Evolutionary conservation across 1,140 invertebrate species (phyloP), one percentile per base, ranked within the genome.

Genomic region (Trissolcus basalis): DNA sequence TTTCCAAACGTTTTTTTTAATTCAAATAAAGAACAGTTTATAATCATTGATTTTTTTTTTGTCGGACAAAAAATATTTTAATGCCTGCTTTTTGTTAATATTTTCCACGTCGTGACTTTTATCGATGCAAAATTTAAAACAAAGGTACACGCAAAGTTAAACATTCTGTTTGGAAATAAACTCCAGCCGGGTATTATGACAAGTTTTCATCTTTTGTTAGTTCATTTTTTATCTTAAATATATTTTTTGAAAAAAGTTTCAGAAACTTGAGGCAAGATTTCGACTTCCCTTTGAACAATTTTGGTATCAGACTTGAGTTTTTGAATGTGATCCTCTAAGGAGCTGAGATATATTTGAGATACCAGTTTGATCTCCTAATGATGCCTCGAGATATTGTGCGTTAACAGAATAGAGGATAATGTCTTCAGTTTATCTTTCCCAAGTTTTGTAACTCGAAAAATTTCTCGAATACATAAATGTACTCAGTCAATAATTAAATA

Each of bases 281-380:
- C n/a, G n/a, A n/a, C n/a, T n/a, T n/a, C n/a, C n/a, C n/a, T n/a
- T n/a, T n/a, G n/a, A n/a, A n/a, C n/a, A n/a, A n/a, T n/a, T n/a
- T n/a, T n/a, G n/a, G n/a, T n/a, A n/a, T n/a, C n/a, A n/a, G n/a
- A n/a, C n/a, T n/a, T n/a, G n/a, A n/a, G n/a, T n/a, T n/a, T n/a
- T n/a, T n/a, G n/a, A n/a, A n/a, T n/a, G n/a, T n/a, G n/a, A n/a
- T n/a, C n/a, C n/a, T n/a, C n/a, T n/a, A n/a, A 13, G 47, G 13
- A 35, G 67, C 45, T 43, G 39, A 16, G 16, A n/a, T n/a, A n/a
- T n/a, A n/a, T n/a, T n/a, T n/a, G 32, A 32, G 67, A 61, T 70
- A 70, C 61, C 67, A 44, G 61, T 70, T 70, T 58, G 56, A 70
- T 70, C 67, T 70, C 58, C 67, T 70, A 70, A 70, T 51, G 67